Evolutionary conservation across 2,888 invertebrate species (phyloP), one percentile per base, ranked within the genome.

Genomic region (Temnothorax unifasciatus): DNA sequence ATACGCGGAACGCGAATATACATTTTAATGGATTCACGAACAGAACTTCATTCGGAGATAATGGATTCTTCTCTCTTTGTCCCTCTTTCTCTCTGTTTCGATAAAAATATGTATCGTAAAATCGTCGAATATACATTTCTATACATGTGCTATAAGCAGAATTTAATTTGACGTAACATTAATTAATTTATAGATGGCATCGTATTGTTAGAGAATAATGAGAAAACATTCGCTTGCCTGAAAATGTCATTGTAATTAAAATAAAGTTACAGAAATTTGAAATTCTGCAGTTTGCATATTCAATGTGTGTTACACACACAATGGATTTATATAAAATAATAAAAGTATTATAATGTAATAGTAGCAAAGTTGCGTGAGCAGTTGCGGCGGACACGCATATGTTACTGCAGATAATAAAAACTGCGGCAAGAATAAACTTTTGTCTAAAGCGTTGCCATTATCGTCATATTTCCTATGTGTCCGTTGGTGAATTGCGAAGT

Each of bases 171-270:
- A 71, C 25, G 11, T 25, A 59, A 47, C 54, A 57, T 69, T 69
- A 59, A 69, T 69, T 38, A 59, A 71, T 61, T 71, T 81, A 50
- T 59, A 25, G 21, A 25, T 25, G 18, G 21, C n/a, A 13, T 41
- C 18, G n/a, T 38, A 38, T 25, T 44, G 38, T 75, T 38, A 52
- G 61, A 21, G 18, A 63, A 57, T 54, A 66, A 71, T 50, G 41
- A 68, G 66, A 34, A 52, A 84, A 69, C 18, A 79, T 44, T 77
- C 13, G 68, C 18, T 71, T 18, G 21, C 13, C 6, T 18, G 18
- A 47, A 71, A 69, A 47, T 79, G 54, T 71, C 47, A 59, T 44
- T 25, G 21, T 69, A 79, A 79, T 79, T 71, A 71, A 63, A 68
- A 77, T 29, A 52, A 44, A 77, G 54, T 44, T 57, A 57, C 21